Conservation (phyloP, 2,797 vertebrate species). For the Myotis findleyi region DNA sequence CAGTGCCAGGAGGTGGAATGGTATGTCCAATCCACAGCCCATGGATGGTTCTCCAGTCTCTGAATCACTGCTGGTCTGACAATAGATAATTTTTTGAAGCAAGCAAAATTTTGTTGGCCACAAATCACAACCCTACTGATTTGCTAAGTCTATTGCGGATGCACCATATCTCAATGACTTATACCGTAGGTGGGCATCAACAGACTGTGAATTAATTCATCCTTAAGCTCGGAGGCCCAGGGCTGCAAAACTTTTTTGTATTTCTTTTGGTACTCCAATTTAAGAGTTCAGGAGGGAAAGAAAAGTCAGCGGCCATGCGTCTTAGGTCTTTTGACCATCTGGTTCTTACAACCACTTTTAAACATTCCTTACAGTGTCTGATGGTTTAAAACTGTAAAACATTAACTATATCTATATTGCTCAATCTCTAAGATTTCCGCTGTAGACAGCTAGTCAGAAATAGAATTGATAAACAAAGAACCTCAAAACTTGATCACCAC, state of each 20-base stretch:
- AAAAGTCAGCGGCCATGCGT: not conserved
- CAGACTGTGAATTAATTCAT: slow-evolving; percentile 14
- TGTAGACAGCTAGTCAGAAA: not conserved
- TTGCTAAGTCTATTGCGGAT: slow-evolving; percentile 19
- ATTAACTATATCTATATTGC: not conserved
- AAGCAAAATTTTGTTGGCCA: slow-evolving; percentile 40
- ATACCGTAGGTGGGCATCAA: not conserved
- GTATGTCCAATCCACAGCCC: not conserved
- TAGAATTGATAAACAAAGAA: not conserved
- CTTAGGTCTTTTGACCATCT: slow-evolving; percentile 29
- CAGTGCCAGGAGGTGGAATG: not conserved
- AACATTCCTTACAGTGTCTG: not conserved
- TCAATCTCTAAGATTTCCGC: not conserved
- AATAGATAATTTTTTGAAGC: slow-evolving; percentile 42
- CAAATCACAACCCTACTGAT: not conserved
- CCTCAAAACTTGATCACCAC: not conserved
- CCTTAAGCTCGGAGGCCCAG: not conserved
- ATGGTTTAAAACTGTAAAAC: slow-evolving; percentile 18
- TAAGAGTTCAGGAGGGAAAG: slow-evolving; percentile 18
- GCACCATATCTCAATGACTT: not conserved
- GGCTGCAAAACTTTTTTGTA: not conserved
- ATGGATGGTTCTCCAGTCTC: not conserved
- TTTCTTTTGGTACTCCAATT: slow-evolving; percentile 31
- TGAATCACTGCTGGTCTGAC: slow-evolving; percentile 12
- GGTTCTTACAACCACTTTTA: slow-evolving; percentile 23